Base-by-base conservation (phyloP, 2,113 vertebrate species). In the Colinus virginianus region DNA sequence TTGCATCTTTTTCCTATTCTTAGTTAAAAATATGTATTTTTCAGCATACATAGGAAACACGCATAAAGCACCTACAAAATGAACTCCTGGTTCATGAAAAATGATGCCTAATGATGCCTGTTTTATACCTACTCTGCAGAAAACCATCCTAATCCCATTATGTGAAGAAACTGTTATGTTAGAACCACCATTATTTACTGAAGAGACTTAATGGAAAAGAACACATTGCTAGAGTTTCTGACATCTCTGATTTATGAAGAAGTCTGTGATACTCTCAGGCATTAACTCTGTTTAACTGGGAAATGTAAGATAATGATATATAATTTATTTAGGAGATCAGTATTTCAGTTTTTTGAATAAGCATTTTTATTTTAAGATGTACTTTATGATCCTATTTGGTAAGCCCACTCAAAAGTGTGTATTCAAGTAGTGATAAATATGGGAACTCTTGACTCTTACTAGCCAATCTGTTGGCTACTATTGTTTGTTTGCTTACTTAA, bases 271-370 rank as follows among this genome's bases (percentile, higher is more conserved):
- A 88, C n/a, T 72, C 43, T 8, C 43, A 42, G 22, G 13, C 2
- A 77, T 88, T 87, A 58, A 58, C 87, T 68, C 90, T 26, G 66
- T 36, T 46, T 87, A 59, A 70, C 23, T 64, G 25, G 26, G 69
- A 87, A 94, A 70, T 1, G 11, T 71, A 71, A 88, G 90, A 88
- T 83, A 81, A 88, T 42, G 4, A 59, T 25, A 36, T 36, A n/a
- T 82, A 36, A 90, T 74, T 91, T 90, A 94, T 93, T 93, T 87
- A 62, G 17, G 15, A 55, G 43, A 93, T 63, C 56, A 46, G 51
- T 74, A 16, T 88, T 95, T 95, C 62, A 82, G 58, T 69, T 82
- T 80, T 83, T 30, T 78, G 23, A 94, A 71, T 51, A 53, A 8
- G 6, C 5, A 63, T 5, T 45, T 95, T 66, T 94, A 61, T 86